phyloP scores from a whole-genome alignment of 2,888 invertebrate species.

The Melinaea menophilus region DNA sequence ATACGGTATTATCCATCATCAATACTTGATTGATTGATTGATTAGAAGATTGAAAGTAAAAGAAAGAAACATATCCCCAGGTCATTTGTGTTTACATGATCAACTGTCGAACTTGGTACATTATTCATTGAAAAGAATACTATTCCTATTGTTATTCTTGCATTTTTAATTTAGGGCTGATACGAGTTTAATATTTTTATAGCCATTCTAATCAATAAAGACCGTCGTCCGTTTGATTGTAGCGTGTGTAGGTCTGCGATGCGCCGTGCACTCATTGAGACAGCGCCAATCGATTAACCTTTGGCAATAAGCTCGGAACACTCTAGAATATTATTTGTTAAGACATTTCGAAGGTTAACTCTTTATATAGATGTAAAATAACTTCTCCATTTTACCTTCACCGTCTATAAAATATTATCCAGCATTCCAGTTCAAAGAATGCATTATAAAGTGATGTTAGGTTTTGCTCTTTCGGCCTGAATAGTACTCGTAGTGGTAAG shows the following conservation, averaged over 20 bases:
- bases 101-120: too few relatives aligned
- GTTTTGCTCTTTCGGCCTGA: constrained; percentile 5
- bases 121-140: too few relatives aligned
- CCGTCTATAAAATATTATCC: too few relatives aligned
- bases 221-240: background rate
- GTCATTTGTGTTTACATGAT: background rate
- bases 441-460: background rate
- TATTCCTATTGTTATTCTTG: too few relatives aligned
- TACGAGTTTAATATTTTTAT: background rate
- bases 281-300: constrained; percentile 6
- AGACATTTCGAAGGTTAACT: background rate
- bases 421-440: background rate
- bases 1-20: too few relatives aligned
- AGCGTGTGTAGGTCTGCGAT: background rate
- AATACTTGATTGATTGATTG: background rate
- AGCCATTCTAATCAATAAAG: background rate
- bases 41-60: background rate
- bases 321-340: constrained; percentile 3
- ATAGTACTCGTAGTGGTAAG: background rate
- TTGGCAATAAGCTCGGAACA: constrained; percentile 2
- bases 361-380: too few relatives aligned
- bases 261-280: constrained; percentile 6
- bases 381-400: too few relatives aligned
- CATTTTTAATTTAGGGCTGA: too few relatives aligned
- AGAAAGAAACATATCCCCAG: background rate